A percentile compares a stretch with the other conserved stretches of the same genome.
These are phyloP conservation scores for Ctenomys sociabilis DNA, from an alignment of 2,113 vertebrate genomes.

Conservation along the genomic window DNA sequence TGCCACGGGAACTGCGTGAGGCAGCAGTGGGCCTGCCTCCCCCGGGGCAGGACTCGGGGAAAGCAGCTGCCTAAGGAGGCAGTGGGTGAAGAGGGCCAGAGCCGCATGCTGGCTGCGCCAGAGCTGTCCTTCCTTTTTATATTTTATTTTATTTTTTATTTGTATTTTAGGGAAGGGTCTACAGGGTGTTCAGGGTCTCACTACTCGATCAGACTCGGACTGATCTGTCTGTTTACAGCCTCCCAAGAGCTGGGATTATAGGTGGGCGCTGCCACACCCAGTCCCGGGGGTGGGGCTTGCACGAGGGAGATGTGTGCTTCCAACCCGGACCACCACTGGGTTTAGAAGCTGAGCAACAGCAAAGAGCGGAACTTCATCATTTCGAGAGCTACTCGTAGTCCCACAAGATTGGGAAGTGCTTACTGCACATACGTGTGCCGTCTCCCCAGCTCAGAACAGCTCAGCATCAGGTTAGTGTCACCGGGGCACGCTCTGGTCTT, in stretches of 20 bases:
- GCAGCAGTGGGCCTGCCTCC: neutral
- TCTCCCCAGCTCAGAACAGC: neutral
- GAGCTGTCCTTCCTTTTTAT: neutral
- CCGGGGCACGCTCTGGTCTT: neutral
- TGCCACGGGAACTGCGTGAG: neutral
- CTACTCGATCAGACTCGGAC: no score
- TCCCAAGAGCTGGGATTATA: no score
- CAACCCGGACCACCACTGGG: neutral
- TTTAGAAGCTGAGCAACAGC: neutral
- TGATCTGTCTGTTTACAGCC: no score
- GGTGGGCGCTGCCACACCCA: no score
- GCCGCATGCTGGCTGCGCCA: neutral
- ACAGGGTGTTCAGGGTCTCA: no score
- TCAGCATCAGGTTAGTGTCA: neutral
- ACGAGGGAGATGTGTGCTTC: neutral
- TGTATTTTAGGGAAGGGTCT: no score
- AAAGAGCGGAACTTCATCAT: neutral
- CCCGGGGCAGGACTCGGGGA: neutral
- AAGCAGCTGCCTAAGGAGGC: neutral
- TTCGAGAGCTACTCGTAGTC: neutral
- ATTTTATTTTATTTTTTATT: no score
- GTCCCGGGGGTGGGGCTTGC: neutral
- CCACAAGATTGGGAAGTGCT: neutral
- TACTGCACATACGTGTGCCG: neutral
- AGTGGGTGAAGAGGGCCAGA: neutral